These are phyloP conservation scores for Rhopilema esculentum DNA, from an alignment of 30 jellyfish, hydroid and myxozoan species.

Conservation along the genomic window DNA sequence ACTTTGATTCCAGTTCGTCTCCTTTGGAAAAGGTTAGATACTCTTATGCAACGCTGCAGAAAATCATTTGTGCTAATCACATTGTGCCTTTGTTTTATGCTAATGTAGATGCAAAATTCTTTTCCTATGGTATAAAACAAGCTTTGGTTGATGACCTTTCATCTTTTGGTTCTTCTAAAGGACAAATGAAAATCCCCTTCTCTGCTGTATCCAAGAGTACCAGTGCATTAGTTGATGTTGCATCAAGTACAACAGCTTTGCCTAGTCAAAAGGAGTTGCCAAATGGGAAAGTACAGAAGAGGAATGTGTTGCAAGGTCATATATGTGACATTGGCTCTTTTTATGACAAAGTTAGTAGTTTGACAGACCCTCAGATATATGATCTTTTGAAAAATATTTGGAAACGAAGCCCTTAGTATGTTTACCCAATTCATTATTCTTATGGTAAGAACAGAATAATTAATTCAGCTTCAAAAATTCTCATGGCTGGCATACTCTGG, in stretches of 20 bases:
- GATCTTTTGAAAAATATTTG: slow-evolving; percentile 14
- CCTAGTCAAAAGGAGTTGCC: too few species aligned
- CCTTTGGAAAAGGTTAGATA: background rate
- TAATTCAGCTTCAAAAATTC: background rate
- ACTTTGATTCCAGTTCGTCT: background rate
- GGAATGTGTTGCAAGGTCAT: background rate
- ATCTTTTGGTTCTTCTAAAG: background rate
- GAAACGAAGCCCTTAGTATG: slow-evolving; percentile 5
- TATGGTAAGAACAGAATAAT: background rate
- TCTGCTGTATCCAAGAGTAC: background rate
- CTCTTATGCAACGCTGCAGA: background rate
- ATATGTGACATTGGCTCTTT: background rate
- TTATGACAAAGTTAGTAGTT: background rate
- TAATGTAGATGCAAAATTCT: background rate
- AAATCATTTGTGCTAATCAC: background rate
- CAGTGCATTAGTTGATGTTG: background rate
- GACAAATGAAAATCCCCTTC: background rate
- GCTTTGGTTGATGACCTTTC: background rate
- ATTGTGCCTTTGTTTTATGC: background rate
- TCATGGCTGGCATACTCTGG: slow-evolving; percentile 61
- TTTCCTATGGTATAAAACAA: background rate
- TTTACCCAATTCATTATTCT: background rate
- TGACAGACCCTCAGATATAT: background rate
- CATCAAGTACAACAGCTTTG: background rate
- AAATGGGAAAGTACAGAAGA: background rate